A percentile compares a stretch with the other conserved stretches of the same genome.
These are phyloP conservation scores for Ormyrus nitidulus DNA, from an alignment of 2,888 invertebrate species.

Conservation along the genomic window DNA sequence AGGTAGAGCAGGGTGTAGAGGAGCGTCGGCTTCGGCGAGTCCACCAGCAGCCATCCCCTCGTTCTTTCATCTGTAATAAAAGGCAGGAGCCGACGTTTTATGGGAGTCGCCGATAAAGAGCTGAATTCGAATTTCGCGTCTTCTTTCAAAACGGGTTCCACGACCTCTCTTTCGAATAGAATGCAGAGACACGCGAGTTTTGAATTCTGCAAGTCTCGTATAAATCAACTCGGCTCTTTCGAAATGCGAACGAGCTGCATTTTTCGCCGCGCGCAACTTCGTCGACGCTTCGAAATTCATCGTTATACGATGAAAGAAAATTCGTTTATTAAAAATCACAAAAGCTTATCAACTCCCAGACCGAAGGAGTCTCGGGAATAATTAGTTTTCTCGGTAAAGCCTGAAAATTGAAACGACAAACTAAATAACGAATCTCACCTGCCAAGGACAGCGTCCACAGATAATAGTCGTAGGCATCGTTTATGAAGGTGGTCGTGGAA, in stretches of 20 bases:
- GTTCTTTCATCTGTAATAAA: conserved; percentile 84
- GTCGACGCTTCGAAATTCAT: too few relatives aligned
- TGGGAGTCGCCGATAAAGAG: neutral
- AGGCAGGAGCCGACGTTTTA: neutral
- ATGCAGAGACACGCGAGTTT: conserved; percentile 6
- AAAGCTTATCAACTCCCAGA: too few relatives aligned
- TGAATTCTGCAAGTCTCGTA: conserved; percentile 17
- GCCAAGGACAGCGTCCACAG: conserved; percentile 86
- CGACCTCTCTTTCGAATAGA: neutral
- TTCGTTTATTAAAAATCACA: too few relatives aligned
- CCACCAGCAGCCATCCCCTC: conserved; percentile 90
- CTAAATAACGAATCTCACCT: conserved; percentile 76
- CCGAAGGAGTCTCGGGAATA: too few relatives aligned
- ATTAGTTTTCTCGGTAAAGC: too few relatives aligned
- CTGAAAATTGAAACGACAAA: too few relatives aligned
- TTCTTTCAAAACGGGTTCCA: conserved; percentile 1
- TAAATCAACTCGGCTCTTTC: conserved; percentile 2
- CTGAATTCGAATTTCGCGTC: neutral
- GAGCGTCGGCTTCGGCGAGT: conserved; percentile 86
- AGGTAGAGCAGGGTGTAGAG: conserved; percentile 84
- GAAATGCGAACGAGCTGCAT: neutral
- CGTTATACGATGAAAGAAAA: too few relatives aligned
- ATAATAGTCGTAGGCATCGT: conserved; percentile 81
- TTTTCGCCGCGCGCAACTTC: too few relatives aligned
- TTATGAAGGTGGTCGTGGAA: conserved; percentile 71